A percentile compares a stretch with the other conserved stretches of the same genome.
These are phyloP conservation scores for Teinopalpus imperialis DNA, from an alignment of 2,888 invertebrate species.

Conservation along the genomic window DNA sequence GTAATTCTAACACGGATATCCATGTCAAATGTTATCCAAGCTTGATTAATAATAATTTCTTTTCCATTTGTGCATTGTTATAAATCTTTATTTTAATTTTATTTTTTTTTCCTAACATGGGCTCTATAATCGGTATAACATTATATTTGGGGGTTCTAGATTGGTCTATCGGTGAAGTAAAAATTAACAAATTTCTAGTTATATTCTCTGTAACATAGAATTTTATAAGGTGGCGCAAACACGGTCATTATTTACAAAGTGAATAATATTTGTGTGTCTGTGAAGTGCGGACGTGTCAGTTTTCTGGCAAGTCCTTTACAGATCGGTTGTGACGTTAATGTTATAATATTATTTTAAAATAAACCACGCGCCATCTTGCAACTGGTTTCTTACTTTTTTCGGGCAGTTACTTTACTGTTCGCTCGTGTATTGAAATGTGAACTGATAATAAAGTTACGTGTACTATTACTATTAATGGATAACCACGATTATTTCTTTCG, in stretches of 20 bases:
- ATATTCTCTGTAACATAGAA: neutral
- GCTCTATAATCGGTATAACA: too few species aligned
- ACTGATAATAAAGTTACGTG: too few species aligned
- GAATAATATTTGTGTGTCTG: conserved; percentile 21
- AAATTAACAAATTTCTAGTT: too few species aligned
- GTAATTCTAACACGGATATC: conserved; percentile 24
- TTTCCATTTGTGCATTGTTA: conserved; percentile 3
- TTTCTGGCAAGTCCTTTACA: conserved; percentile 25
- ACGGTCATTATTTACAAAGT: conserved; percentile 21
- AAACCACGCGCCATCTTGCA: conserved; percentile 2
- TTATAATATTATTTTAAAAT: conserved; percentile 21
- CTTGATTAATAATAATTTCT: conserved; percentile 12
- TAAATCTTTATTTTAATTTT: too few species aligned
- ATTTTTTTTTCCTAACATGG: too few species aligned
- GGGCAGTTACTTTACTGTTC: too few species aligned
- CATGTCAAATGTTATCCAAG: conserved; percentile 16
- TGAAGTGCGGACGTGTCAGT: conserved; percentile 25
- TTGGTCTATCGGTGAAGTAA: too few species aligned
- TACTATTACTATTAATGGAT: conserved; percentile 36
- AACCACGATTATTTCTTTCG: conserved; percentile 40
- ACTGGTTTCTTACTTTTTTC: neutral
- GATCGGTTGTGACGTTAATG: conserved; percentile 24
- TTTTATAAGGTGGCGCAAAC: conserved; percentile 17
- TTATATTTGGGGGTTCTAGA: too few species aligned
- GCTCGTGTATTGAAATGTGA: too few species aligned